phyloP scores from a whole-genome alignment of 1,140 invertebrate genomes.

The Brachionus paranguensis region DNA sequence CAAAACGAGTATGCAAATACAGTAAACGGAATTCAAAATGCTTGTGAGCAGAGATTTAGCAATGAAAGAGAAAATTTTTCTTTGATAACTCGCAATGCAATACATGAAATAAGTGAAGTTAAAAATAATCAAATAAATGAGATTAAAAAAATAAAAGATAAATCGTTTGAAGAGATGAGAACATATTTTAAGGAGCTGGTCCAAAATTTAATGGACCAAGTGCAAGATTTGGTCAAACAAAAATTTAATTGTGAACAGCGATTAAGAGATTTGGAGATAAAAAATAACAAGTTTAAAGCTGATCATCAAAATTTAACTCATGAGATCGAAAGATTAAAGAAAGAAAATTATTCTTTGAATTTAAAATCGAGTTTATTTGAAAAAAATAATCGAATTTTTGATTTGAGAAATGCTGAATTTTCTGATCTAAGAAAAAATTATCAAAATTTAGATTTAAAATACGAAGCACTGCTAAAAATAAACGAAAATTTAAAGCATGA shows the following conservation, averaged over 20 bases:
- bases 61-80: slow-evolving; percentile 1
- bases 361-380: background rate
- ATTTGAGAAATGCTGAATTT: background rate
- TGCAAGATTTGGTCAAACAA: background rate
- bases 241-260: background rate
- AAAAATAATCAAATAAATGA: slow-evolving; percentile 1
- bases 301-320: background rate
- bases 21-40: background rate
- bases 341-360: slow-evolving; percentile 22
- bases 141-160: background rate
- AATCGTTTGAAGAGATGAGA: slow-evolving; percentile 19
- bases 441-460: background rate
- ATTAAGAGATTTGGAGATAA: background rate
- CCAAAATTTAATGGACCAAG: background rate
- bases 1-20: background rate
- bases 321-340: background rate
- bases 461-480: background rate
- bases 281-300: background rate
- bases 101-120: slow-evolving; percentile 9
- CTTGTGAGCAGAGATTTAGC: background rate
- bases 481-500: background rate
- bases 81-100: background rate
- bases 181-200: background rate
- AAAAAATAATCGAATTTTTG: slow-evolving; percentile 1
- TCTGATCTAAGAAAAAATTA: background rate